phyloP scores from a whole-genome alignment of 2,113 vertebrate genomes.

The Varanus komodoensis region DNA sequence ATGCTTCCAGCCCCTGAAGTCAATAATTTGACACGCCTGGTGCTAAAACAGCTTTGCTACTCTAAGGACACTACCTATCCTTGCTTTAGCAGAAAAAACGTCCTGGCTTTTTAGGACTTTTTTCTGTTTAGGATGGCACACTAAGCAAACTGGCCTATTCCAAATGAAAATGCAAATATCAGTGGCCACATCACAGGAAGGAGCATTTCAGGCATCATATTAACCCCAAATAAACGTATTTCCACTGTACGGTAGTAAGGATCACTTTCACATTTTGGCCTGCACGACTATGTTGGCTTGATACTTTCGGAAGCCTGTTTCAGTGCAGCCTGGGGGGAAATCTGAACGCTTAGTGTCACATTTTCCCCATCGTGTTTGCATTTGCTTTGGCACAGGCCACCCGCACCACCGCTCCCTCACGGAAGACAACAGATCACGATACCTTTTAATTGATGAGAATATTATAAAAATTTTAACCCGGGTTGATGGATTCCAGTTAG shows the following conservation, averaged over 20 bases:
- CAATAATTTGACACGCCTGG: not conserved
- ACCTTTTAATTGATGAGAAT: constrained; percentile 61
- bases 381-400: constrained; percentile 7
- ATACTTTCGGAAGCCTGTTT: not conserved
- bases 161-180: not conserved
- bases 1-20: not conserved
- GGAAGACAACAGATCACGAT: constrained; percentile 47
- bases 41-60: not conserved
- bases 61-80: not conserved
- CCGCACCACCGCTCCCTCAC: not conserved
- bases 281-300: not conserved
- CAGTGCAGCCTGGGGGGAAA: not conserved
- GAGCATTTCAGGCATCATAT: not conserved
- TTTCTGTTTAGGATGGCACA: too few species aligned
- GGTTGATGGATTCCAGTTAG: constrained; percentile 55
- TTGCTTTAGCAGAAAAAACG: too few species aligned
- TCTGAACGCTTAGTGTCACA: not conserved
- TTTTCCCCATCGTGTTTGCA: constrained; percentile 15
- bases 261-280: not conserved
- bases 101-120: too few species aligned
- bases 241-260: not conserved
- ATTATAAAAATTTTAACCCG: constrained; percentile 59
- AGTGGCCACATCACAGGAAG: not conserved
- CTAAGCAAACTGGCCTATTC: constrained; percentile 18
- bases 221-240: constrained; percentile 8